These are phyloP conservation scores for Chrysolina oricalcia DNA, from an alignment of 2,888 invertebrate species.

Conservation along the genomic window DNA sequence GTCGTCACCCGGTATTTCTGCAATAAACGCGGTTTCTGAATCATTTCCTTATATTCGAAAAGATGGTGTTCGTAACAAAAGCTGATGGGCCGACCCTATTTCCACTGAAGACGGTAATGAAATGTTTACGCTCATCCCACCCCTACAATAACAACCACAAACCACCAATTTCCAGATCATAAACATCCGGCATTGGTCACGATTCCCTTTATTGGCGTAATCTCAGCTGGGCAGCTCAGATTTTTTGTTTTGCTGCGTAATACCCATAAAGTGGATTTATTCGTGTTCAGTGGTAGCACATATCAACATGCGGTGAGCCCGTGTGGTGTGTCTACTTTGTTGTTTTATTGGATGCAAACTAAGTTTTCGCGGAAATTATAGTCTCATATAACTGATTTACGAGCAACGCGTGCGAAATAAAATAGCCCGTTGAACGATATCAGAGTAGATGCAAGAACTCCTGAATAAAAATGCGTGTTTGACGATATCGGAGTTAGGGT, in stretches of 20 bases:
- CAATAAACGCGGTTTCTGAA: too few species aligned
- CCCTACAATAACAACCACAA: constrained; percentile 5
- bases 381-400: not conserved
- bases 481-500: too few species aligned
- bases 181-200: constrained; percentile 19
- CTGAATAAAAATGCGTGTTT: too few species aligned
- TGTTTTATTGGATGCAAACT: constrained; percentile 12
- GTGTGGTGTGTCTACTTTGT: constrained; percentile 2
- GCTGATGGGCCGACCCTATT: too few species aligned
- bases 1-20: too few species aligned
- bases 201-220: constrained; percentile 8
- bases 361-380: not conserved
- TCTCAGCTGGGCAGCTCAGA: not conserved
- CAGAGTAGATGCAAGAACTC: not conserved
- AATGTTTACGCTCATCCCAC: constrained; percentile 5
- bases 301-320: constrained; percentile 32
- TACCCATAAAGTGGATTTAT: constrained; percentile 50
- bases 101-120: not conserved
- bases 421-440: not conserved
- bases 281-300: constrained; percentile 41
- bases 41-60: too few species aligned
- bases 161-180: constrained; percentile 13
- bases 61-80: too few species aligned
- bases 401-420: not conserved
- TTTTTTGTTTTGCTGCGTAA: constrained; percentile 40